These are phyloP conservation scores for Jaculus jaculus DNA, from an alignment of 2,113 vertebrate species.

Conservation along the genomic window DNA sequence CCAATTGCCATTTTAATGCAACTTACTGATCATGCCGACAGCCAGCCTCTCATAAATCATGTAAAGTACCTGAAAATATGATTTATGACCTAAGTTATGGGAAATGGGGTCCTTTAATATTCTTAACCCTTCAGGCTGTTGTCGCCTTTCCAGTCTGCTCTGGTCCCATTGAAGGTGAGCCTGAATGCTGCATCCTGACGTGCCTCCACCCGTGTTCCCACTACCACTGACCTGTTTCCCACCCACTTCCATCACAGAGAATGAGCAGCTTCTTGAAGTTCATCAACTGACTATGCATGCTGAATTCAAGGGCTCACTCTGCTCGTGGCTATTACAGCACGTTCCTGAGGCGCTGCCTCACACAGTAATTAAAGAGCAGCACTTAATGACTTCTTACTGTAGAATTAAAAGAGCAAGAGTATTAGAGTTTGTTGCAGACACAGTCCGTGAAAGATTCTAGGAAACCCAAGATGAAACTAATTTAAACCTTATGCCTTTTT, in stretches of 20 bases:
- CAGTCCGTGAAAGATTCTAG: conserved; percentile 68
- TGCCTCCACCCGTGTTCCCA: background rate
- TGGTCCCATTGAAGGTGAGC: background rate
- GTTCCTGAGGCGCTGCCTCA: conserved; percentile 51
- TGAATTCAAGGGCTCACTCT: conserved; percentile 55
- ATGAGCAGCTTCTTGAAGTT: conserved; percentile 43
- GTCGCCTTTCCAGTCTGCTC: conserved; percentile 44
- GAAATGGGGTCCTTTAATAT: conserved; percentile 77
- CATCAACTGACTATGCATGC: conserved; percentile 39
- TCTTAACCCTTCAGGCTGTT: conserved; percentile 75
- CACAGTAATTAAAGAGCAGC: conserved; percentile 63
- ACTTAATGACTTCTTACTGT: conserved; percentile 55
- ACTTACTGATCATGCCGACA: conserved; percentile 79
- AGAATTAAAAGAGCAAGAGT: conserved; percentile 69
- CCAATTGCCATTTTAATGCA: conserved; percentile 76
- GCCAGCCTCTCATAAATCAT: conserved; percentile 80
- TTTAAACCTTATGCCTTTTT: conserved; percentile 73
- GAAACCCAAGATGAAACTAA: conserved; percentile 78
- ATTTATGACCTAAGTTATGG: conserved; percentile 80
- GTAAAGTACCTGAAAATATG: conserved; percentile 81
- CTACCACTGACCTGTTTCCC: background rate
- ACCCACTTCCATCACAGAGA: background rate
- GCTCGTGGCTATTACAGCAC: conserved; percentile 12
- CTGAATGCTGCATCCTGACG: background rate
- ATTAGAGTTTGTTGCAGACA: conserved; percentile 55